Evolutionary conservation across 2,797 vertebrate genomes (phyloP).

Genomic region (Sebastes minor): DNA sequence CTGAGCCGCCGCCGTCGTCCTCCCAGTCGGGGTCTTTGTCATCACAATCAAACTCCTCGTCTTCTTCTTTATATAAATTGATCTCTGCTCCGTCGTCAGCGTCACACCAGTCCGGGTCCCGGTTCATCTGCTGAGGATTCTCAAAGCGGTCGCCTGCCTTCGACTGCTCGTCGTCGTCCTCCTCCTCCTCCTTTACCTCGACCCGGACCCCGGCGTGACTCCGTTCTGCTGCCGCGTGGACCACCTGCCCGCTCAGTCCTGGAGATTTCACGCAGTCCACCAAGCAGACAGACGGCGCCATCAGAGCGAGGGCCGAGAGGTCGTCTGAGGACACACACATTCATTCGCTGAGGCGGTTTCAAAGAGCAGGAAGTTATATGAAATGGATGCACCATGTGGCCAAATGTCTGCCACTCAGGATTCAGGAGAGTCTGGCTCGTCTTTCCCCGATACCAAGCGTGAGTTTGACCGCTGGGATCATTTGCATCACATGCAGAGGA

Average conservation of each 20-base stretch:
- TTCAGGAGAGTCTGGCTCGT: too few relatives aligned
- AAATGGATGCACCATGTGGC: too few relatives aligned
- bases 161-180: too few relatives aligned
- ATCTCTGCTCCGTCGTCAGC: not conserved
- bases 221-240: not conserved
- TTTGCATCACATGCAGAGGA: too few relatives aligned
- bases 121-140: not conserved
- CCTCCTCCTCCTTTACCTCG: not conserved
- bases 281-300: not conserved
- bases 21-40: not conserved
- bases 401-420: too few relatives aligned
- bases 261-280: slow-evolving; percentile 1
- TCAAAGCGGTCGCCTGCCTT: not conserved
- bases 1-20: accelerated
- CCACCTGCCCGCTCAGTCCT: accelerated
- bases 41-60: not conserved
- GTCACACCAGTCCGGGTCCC: not conserved
- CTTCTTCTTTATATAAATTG: not conserved
- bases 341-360: too few relatives aligned
- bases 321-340: not conserved
- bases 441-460: too few relatives aligned
- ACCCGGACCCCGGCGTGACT: not conserved
- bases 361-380: too few relatives aligned
- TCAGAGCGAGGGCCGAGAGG: not conserved
- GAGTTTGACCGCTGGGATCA: too few relatives aligned